A percentile compares a stretch with the other conserved stretches of the same genome.
Conservation (phyloP, 2,113 vertebrate species). For the Mormyrus lacerda region DNA sequence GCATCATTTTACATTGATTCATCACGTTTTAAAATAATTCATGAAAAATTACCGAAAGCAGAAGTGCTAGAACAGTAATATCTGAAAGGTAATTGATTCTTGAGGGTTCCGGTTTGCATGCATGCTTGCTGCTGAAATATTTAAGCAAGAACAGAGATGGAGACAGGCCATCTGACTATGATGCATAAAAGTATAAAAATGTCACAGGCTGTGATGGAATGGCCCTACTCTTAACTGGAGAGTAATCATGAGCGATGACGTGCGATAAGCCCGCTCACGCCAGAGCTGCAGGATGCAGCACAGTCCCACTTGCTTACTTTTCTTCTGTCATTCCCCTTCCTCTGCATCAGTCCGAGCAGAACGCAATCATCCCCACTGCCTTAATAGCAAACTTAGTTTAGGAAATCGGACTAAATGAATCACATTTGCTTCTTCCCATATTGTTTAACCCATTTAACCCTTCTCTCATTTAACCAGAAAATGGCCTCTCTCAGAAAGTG, state of each 20-base stretch:
- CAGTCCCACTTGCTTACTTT: slow-evolving; percentile 39
- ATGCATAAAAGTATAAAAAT: slow-evolving; percentile 21
- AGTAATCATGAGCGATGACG: slow-evolving; percentile 47
- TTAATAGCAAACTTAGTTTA: not conserved
- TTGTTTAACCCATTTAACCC: not conserved
- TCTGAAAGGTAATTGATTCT: not conserved
- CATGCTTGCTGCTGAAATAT: not conserved
- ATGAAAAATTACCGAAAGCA: not conserved
- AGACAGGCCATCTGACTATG: slow-evolving; percentile 23
- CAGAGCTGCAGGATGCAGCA: slow-evolving; percentile 41
- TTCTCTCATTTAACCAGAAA: not conserved
- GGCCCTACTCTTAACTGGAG: slow-evolving; percentile 9
- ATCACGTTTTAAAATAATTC: not conserved
- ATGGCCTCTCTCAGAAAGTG: not conserved
- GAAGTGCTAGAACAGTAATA: not conserved
- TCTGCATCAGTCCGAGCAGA: not conserved
- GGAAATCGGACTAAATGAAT: not conserved
- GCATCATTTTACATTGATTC: not conserved
- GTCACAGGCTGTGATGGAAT: slow-evolving; percentile 25
- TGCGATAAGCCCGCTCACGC: slow-evolving; percentile 24
- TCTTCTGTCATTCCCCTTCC: slow-evolving; percentile 20
- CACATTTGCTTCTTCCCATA: not conserved
- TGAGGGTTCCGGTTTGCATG: not conserved
- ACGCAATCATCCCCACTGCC: not conserved
- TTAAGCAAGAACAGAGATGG: slow-evolving; percentile 12